These are phyloP conservation scores for Cecidostiba fungosa DNA, from an alignment of 2,888 invertebrate species.

Conservation along the genomic window DNA sequence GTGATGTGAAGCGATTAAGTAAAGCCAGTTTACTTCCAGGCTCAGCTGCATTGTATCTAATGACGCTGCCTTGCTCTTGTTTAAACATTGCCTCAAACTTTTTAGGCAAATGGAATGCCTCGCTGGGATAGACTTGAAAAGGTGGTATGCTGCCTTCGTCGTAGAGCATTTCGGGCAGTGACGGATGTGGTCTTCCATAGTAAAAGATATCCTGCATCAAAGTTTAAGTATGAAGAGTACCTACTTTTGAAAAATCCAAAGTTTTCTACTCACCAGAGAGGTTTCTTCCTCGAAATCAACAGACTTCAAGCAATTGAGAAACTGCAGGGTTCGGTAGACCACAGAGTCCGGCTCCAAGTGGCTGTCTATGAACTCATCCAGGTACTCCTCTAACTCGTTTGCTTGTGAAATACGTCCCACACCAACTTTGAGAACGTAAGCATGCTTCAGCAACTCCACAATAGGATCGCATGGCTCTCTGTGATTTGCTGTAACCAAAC, in stretches of 20 bases:
- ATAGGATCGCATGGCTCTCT: conserved; percentile 71
- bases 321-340: conserved; percentile 68
- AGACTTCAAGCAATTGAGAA: conserved; percentile 72
- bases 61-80: conserved; percentile 62
- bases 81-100: conserved; percentile 72
- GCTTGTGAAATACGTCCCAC: conserved; percentile 69
- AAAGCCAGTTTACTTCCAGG: conserved; percentile 67
- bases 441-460: conserved; percentile 74
- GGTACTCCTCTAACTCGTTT: conserved; percentile 69
- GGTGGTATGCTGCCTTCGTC: conserved; percentile 66
- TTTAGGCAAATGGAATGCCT: conserved; percentile 72
- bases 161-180: conserved; percentile 69
- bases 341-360: conserved; percentile 64
- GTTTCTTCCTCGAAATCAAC: conserved; percentile 64
- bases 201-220: conserved; percentile 73
- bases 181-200: conserved; percentile 71
- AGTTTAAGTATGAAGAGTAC: background rate
- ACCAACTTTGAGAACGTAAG: conserved; percentile 71
- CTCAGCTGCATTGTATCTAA: conserved; percentile 58
- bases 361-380: conserved; percentile 68
- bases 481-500: conserved; percentile 58
- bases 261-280: conserved; percentile 68
- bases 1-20: conserved; percentile 65
- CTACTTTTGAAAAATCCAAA: background rate
- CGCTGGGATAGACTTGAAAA: conserved; percentile 75